Conservation (phyloP, 2,113 vertebrate species). For the Phalacrocorax pelagicus region DNA sequence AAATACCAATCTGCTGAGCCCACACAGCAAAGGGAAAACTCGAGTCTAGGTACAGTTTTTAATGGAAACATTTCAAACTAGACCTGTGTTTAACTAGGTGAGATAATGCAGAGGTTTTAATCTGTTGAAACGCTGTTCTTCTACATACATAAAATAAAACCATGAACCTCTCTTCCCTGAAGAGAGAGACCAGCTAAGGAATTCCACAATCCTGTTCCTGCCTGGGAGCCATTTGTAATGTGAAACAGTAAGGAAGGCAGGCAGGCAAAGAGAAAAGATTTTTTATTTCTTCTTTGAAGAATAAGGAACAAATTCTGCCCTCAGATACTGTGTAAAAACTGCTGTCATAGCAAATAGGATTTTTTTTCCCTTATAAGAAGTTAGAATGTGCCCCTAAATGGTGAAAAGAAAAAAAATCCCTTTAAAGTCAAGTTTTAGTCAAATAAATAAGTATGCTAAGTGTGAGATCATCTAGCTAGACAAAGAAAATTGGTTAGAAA, state of each 20-base stretch:
- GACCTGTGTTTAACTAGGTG: neutral
- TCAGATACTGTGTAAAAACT: neutral
- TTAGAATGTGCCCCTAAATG: neutral
- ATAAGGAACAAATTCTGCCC: conserved; percentile 20
- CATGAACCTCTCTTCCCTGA: neutral
- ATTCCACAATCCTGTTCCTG: neutral
- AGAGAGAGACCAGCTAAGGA: neutral
- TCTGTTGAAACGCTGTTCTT: neutral
- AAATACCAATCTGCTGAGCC: neutral
- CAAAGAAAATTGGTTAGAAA: neutral
- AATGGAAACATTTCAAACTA: neutral
- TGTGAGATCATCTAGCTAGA: neutral
- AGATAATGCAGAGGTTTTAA: neutral
- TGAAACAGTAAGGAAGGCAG: neutral
- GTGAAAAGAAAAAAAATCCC: neutral
- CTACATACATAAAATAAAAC: neutral
- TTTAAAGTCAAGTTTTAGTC: neutral
- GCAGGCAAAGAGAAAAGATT: neutral
- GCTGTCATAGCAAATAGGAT: neutral
- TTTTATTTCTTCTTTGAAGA: conserved; percentile 33
- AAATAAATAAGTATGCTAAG: neutral
- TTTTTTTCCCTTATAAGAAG: neutral
- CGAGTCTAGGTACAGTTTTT: neutral
- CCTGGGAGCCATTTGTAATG: conserved; percentile 1
- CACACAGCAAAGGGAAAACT: neutral